These are phyloP conservation scores for Andrena chrysosceles DNA, from an alignment of 2,888 invertebrate genomes.

Conservation along the genomic window DNA sequence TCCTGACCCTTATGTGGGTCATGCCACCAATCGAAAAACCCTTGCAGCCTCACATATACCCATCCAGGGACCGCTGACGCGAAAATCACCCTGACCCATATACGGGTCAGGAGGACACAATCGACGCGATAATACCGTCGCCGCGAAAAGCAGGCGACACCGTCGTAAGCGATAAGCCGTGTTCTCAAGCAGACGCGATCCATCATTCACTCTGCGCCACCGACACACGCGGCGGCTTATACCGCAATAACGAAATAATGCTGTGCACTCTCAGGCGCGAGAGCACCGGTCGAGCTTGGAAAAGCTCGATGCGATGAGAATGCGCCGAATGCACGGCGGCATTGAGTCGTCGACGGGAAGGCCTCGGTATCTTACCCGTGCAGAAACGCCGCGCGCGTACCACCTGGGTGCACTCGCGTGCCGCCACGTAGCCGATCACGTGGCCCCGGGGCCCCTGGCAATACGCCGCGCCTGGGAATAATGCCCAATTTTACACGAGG, in stretches of 20 bases:
- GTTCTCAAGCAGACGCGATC: conserved; percentile 33
- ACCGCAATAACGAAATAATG: conserved; percentile 55
- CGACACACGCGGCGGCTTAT: conserved; percentile 17
- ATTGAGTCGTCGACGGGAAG: conserved; percentile 49
- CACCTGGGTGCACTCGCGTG: conserved; percentile 69
- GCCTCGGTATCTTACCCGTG: conserved; percentile 11
- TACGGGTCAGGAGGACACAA: not conserved
- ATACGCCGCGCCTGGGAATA: conserved; percentile 47
- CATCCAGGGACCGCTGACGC: too few species aligned
- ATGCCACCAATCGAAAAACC: too few species aligned
- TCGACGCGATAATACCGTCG: not conserved
- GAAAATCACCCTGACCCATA: not conserved
- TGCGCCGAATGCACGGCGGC: conserved; percentile 17
- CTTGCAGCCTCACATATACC: too few species aligned
- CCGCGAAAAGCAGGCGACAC: not conserved
- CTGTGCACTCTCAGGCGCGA: conserved; percentile 39
- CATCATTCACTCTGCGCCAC: conserved; percentile 39
- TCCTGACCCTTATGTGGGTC: too few species aligned
- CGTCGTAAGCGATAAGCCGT: conserved; percentile 19
- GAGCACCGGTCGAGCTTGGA: conserved; percentile 17
- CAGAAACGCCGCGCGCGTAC: conserved; percentile 27
- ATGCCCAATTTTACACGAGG: conserved; percentile 69
- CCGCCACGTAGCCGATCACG: conserved; percentile 45
- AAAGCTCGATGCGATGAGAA: conserved; percentile 18
- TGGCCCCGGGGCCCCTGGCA: conserved; percentile 5